These are phyloP conservation scores for Malacosoma neustria DNA, from an alignment of 2,888 invertebrate genomes.

Conservation along the genomic window DNA sequence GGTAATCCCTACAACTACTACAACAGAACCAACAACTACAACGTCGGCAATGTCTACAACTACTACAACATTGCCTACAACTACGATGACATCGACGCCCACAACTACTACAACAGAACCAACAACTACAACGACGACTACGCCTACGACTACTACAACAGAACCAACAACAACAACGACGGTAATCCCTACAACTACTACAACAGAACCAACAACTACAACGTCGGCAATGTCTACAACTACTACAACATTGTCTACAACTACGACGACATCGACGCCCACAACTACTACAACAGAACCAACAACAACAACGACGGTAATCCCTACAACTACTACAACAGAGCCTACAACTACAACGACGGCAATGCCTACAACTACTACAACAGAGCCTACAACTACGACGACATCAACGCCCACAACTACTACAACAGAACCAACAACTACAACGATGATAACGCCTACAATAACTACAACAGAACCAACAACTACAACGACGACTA, in stretches of 20 bases:
- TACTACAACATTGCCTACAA: not conserved
- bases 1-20: too few relatives aligned
- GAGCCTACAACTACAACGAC: not conserved
- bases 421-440: not conserved
- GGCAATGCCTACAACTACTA: not conserved
- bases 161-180: constrained; percentile 3
- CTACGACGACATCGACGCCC: constrained; percentile 1
- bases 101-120: constrained; percentile 1
- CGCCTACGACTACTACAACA: not conserved
- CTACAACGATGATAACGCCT: not conserved
- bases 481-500: not conserved
- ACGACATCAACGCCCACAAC: constrained; percentile 1
- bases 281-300: constrained; percentile 2
- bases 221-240: not conserved
- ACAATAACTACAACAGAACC: not conserved
- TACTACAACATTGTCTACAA: constrained; percentile 1
- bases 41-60: too few relatives aligned
- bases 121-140: not conserved
- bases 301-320: not conserved
- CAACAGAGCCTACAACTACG: not conserved
- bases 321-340: constrained; percentile 1
- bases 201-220: constrained; percentile 1
- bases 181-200: not conserved
- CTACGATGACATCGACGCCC: not conserved
- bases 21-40: constrained; percentile 1